Evolutionary conservation across 2,797 vertebrate species (phyloP).

Genomic region (Netta rufina): DNA sequence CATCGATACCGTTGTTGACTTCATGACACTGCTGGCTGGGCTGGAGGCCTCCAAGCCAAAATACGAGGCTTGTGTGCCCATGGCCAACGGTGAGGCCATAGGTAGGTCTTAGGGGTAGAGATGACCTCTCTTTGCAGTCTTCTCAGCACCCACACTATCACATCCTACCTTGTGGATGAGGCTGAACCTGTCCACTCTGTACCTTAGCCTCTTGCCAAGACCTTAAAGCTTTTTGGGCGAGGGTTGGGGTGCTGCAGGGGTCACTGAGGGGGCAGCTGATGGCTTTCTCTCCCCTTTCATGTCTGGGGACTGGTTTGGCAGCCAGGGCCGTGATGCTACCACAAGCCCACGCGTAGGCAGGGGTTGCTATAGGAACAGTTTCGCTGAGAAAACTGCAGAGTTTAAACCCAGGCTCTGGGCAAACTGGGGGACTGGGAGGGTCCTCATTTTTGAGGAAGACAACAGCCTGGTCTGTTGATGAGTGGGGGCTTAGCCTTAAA

Average conservation of each 20-base stretch:
- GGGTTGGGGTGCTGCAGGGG: background rate
- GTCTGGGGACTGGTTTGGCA: background rate
- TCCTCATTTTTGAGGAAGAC: background rate
- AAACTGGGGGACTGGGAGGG: background rate
- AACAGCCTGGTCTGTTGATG: background rate
- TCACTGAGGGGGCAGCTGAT: background rate
- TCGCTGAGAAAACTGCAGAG: background rate
- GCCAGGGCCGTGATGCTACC: background rate
- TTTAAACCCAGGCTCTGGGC: conserved; percentile 17
- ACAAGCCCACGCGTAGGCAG: background rate
- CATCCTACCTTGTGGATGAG: background rate
- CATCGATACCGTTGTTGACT: conserved; percentile 90
- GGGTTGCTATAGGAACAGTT: conserved; percentile 61
- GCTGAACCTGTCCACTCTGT: background rate
- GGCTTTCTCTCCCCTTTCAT: background rate
- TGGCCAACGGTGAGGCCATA: background rate
- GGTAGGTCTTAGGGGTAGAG: conserved; percentile 25
- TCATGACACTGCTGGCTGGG: conserved; percentile 94
- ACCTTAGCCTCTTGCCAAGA: background rate
- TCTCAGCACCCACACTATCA: background rate
- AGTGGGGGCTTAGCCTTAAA: background rate
- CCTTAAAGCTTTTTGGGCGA: background rate
- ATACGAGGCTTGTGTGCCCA: conserved; percentile 37
- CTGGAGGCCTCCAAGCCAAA: conserved; percentile 85
- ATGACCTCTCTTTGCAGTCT: background rate